Percentiles rank a stretch among this genome's conserved stretches.
Conservation (phyloP, 2,797 vertebrate species). For the Catharus ustulatus region DNA sequence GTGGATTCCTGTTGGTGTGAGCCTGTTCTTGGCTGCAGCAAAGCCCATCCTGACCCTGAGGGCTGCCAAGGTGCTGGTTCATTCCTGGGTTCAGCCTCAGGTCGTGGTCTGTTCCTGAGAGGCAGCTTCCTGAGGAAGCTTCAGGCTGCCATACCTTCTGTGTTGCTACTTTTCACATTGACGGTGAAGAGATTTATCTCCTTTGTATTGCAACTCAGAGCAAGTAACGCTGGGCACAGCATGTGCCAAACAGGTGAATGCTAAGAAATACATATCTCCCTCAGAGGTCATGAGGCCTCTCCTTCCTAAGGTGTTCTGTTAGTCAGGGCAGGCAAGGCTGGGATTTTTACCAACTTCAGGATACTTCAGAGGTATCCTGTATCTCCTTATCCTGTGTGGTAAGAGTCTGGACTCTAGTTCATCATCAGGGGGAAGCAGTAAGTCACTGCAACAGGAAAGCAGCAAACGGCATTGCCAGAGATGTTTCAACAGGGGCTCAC, state of each 20-base stretch:
- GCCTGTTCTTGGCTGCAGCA: accelerated
- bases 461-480: background rate
- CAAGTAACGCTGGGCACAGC: accelerated
- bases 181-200: background rate
- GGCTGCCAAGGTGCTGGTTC: background rate
- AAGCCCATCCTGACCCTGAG: background rate
- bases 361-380: background rate
- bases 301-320: background rate
- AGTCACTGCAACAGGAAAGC: background rate
- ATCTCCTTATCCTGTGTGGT: background rate
- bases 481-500: background rate
- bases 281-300: background rate
- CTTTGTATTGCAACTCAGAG: accelerated
- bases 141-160: background rate
- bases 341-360: background rate
- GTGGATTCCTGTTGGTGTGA: too few species aligned
- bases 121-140: slow-evolving; percentile 33
- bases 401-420: background rate
- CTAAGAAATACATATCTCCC: accelerated
- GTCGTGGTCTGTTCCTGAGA: accelerated
- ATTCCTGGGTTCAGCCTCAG: background rate
- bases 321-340: background rate
- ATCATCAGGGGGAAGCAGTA: background rate
- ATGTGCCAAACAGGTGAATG: accelerated
- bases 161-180: background rate